Conservation (phyloP, 2,797 vertebrate genomes). For the Percopsis omiscomaycus region DNA sequence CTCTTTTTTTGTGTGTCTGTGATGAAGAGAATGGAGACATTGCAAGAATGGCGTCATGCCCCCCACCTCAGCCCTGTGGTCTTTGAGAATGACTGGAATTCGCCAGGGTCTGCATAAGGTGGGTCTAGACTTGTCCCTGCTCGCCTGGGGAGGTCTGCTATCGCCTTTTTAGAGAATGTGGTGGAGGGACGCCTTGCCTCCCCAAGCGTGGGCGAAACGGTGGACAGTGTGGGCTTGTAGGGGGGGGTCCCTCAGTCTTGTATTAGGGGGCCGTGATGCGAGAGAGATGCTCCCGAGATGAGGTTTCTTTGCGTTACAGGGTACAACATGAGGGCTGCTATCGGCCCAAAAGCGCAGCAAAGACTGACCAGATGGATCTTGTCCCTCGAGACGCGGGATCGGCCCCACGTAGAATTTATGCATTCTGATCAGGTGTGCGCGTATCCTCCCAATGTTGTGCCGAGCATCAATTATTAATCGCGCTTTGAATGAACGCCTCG, state of each 20-base stretch:
- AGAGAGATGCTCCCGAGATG: constrained; percentile 45
- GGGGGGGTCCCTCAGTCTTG: constrained; percentile 42
- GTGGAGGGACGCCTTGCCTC: constrained; percentile 65
- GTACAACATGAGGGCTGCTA: too few relatives aligned
- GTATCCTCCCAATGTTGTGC: constrained; percentile 61
- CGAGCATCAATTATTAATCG: constrained; percentile 71
- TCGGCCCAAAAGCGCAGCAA: too few relatives aligned
- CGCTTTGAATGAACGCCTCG: constrained; percentile 53
- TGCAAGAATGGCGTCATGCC: constrained; percentile 17
- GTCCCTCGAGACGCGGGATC: constrained; percentile 20
- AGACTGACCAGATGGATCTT: not conserved
- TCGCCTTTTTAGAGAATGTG: constrained; percentile 74
- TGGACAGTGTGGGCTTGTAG: constrained; percentile 64
- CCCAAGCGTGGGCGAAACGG: constrained; percentile 63
- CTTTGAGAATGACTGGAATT: constrained; percentile 70
- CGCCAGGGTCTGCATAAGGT: constrained; percentile 70
- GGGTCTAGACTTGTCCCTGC: constrained; percentile 71
- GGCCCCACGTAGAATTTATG: constrained; percentile 44
- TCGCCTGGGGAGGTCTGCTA: constrained; percentile 64
- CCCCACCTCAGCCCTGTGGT: constrained; percentile 38
- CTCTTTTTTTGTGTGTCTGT: not conserved
- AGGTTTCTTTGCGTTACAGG: too few relatives aligned
- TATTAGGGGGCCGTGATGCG: constrained; percentile 33
- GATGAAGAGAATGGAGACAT: not conserved
- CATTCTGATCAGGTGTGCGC: constrained; percentile 63